Percentiles rank a stretch among this genome's conserved stretches.
Evolutionary conservation across 2,888 invertebrate genomes (phyloP).

Genomic region (Callimorpha dominula): DNA sequence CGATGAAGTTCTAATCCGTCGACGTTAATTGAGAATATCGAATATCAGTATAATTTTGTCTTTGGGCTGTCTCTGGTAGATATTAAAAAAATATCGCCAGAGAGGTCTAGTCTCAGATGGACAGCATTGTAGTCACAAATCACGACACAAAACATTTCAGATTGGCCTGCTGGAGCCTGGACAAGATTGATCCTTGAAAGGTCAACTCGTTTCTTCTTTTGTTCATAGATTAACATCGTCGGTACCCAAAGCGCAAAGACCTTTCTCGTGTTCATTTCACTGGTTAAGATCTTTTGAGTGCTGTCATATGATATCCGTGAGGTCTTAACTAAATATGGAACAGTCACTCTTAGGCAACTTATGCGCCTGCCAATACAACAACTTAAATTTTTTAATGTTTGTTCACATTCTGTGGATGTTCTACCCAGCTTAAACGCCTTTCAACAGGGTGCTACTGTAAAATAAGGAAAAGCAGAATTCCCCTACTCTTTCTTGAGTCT

Average conservation of each 20-base stretch:
- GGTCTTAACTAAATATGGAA: background rate
- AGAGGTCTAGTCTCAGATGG: too few species aligned
- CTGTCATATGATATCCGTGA: background rate
- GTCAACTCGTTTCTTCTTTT: background rate
- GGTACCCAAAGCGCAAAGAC: background rate
- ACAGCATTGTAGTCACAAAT: too few species aligned
- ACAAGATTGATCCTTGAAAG: background rate
- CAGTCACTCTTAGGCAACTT: background rate
- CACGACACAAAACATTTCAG: background rate
- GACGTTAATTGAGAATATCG: conserved; percentile 43
- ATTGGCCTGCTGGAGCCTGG: background rate
- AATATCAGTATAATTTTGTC: conserved; percentile 43
- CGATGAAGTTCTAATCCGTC: conserved; percentile 29
- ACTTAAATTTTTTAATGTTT: background rate
- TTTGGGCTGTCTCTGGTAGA: background rate
- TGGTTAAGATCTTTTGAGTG: background rate
- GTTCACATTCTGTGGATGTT: too few species aligned
- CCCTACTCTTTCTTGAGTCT: background rate
- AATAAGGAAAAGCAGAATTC: background rate
- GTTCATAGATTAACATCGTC: background rate
- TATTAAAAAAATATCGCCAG: background rate
- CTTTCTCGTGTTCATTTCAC: background rate
- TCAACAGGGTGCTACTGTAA: background rate
- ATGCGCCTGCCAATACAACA: background rate
- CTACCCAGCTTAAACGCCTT: background rate